Conservation (phyloP, 1,140 invertebrate genomes). For the Marisa cornuarietis region DNA sequence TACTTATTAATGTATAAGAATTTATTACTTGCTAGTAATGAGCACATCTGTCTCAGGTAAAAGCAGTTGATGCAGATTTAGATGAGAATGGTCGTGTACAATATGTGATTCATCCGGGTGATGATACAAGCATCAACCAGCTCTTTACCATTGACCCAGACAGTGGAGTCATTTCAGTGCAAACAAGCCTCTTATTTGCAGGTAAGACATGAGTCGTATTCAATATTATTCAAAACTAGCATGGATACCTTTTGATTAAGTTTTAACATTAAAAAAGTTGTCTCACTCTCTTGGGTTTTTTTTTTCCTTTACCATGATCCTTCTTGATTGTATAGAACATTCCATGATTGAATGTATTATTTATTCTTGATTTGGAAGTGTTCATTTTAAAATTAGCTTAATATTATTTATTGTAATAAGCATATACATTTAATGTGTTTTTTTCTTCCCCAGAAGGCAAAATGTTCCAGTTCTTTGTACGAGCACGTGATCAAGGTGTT, state of each 20-base stretch:
- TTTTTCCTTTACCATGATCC: too few species aligned
- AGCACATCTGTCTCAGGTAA: constrained; percentile 70
- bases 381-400: too few species aligned
- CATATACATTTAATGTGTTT: not conserved
- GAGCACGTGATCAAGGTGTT: constrained; percentile 81
- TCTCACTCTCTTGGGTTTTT: too few species aligned
- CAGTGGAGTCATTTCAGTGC: constrained; percentile 45
- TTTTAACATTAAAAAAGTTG: too few species aligned
- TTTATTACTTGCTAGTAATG: not conserved
- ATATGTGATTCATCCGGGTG: constrained; percentile 73
- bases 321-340: too few species aligned
- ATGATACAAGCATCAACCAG: constrained; percentile 48
- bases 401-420: too few species aligned
- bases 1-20: not conserved
- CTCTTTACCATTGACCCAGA: constrained; percentile 46
- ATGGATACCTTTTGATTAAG: too few species aligned
- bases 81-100: constrained; percentile 80
- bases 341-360: too few species aligned
- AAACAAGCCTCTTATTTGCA: constrained; percentile 31
- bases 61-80: constrained; percentile 81
- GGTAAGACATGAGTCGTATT: constrained; percentile 6
- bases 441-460: constrained; percentile 74
- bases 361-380: too few species aligned
- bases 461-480: constrained; percentile 88
- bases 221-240: too few species aligned